Base-by-base conservation (phyloP, 2,888 invertebrate species). In the Cephalotes varians region DNA sequence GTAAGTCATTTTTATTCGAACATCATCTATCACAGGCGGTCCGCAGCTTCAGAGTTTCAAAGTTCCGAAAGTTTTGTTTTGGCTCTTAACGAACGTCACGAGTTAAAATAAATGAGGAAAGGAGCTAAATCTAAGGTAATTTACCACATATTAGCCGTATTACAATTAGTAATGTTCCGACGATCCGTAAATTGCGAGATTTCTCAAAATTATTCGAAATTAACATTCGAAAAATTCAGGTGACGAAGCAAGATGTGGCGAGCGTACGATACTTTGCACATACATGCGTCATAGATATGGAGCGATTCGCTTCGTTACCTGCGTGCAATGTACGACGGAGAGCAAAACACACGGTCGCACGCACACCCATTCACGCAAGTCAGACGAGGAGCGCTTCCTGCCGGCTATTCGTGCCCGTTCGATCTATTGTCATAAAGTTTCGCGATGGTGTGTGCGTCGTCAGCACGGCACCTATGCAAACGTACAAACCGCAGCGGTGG, bases 371-470 rank as follows among this genome's bases (percentile, higher is more conserved):
- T 92, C 88, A 88, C 88, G 87, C 89, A 90, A 92, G 90, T 93
- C 91, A 90, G 90, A 91, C 92, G 90, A 91, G 91, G 90, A 92
- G 88, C 90, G 87, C 89, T 92, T 93, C 93, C 93, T 92, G 91
- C 87, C 87, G 86, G 77, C 87, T 89, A 87, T 91, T 90, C 91
- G 91, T 87, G 84, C 73, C 88, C 89, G 88, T 88, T 89, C 91
- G 87, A 91, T 90, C 89, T 88, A 91, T 91, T 92, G 91, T 91
- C 86, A 74, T 44, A 56, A 86, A 88, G 88, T 87, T 84, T 64
- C 86, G 67, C 79, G 88, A 82, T 86, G 47, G 76, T 65, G 56
- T 51, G 49, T 7, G 25, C 34, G 44, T 51, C 28, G 77, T 64
- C 71, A 67, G 15, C 31, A 34, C 49, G 49, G 40, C 28, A 31